Conservation (phyloP, 2,888 invertebrate species). For the Acleris literana region DNA sequence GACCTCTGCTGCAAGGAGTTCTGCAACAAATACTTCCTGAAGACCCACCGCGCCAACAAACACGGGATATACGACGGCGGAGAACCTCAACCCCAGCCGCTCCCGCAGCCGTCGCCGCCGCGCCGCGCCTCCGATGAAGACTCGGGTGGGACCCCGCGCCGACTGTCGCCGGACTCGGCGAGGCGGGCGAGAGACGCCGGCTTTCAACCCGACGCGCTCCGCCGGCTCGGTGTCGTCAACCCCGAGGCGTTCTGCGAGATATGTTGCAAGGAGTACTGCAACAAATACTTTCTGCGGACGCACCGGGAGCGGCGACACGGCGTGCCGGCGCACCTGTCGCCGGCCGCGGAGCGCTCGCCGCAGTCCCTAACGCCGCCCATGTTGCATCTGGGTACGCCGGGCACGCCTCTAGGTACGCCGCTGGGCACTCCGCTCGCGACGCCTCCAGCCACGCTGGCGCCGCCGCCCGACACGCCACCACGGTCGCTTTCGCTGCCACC, state of each 20-base stretch:
- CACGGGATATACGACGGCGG: constrained; percentile 93
- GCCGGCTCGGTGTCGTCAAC: constrained; percentile 91
- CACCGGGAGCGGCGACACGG: constrained; percentile 98
- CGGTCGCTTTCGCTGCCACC: constrained; percentile 65
- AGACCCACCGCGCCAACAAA: constrained; percentile 98
- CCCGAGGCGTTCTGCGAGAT: constrained; percentile 97
- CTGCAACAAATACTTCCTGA: constrained; percentile 98
- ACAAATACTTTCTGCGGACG: constrained; percentile 95
- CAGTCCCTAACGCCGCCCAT: constrained; percentile 66
- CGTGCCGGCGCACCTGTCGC: constrained; percentile 79
- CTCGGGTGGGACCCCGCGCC: constrained; percentile 80
- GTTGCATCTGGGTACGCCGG: constrained; percentile 49
- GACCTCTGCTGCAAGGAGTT: constrained; percentile 99
- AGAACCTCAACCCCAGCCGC: constrained; percentile 65
- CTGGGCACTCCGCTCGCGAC: constrained; percentile 87
- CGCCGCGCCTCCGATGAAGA: constrained; percentile 75
- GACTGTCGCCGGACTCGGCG: constrained; percentile 84
- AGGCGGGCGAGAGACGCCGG: constrained; percentile 88
- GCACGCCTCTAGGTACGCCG: constrained; percentile 43
- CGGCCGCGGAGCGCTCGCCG: constrained; percentile 77
- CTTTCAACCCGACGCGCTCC: constrained; percentile 88
- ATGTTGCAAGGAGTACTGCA: constrained; percentile 96
- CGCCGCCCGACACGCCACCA: constrained; percentile 87
- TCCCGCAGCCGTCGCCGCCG: constrained; percentile 76
- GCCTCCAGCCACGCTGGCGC: constrained; percentile 90